Base-by-base conservation (phyloP, 53 echinoderm and acorn worm genomes). In the Patiria pectinifera region DNA sequence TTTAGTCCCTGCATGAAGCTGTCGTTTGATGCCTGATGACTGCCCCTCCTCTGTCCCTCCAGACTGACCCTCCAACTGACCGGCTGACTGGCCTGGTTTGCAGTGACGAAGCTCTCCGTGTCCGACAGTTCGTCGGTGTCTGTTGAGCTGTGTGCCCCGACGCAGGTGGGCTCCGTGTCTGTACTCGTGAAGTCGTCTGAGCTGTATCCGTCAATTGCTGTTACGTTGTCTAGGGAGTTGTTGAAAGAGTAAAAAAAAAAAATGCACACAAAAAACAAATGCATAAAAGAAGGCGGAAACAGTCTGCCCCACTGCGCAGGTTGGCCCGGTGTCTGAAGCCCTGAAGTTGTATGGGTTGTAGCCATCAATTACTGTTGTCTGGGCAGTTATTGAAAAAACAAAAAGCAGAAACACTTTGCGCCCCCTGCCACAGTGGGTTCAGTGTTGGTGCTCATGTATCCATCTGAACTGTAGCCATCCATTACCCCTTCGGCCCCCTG, bases 101-200 rank as follows among this genome's bases (percentile, higher is more conserved):
- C 91, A 48, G 93, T 95, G 26, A 70, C 46, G 91, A 87, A 95
- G 87, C 93, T 93, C 46, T 91, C 86, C 21, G 95, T 90, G 61
- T 79, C 84, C n/a, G 59, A 85, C 19, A 61, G 60, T 60, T 93
- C 84, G 35, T 71, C 48, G 19, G 62, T 62, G 18, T 85, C 91
- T 15, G 92, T 25, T 13, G 93, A 93, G 59, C 80, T 70, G 48
- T 71, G 77, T 43, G 78, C 91, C 6, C 82, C 93, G 8, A 49
- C 62, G 71, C 48, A 95, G 91, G 95, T 95, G 8, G 75, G 76
- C 53, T 95, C 95, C 2, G 85, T 83, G 60, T 93, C 93, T 19
- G 88, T 80, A 47, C 81, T 77, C 19, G 91, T 92, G 84, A 76
- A 77, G 69, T 93, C 86, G 0, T 93, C 94, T 9, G 94, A 89